Evolutionary conservation across 2,113 vertebrate species (phyloP).

Genomic region (human (Homo sapiens)): DNA sequence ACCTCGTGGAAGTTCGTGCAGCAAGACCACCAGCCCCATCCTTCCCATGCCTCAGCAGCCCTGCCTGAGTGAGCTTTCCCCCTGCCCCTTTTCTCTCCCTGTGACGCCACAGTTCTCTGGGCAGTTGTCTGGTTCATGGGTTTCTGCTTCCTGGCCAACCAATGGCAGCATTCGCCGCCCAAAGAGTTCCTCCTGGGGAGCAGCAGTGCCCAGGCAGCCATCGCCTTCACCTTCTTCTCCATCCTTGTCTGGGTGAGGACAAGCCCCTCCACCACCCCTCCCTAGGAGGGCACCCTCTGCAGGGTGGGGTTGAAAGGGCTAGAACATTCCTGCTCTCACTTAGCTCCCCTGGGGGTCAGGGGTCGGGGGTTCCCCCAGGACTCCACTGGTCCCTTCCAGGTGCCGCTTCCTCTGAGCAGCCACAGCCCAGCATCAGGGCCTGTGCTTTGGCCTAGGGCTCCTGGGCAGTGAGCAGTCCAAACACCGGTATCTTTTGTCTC

Average conservation of each 20-base stretch:
- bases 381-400: neutral
- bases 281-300: neutral
- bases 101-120: slow-evolving; percentile 70
- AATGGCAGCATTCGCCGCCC: slow-evolving; percentile 66
- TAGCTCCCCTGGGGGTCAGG: neutral
- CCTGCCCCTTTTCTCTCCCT: neutral
- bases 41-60: neutral
- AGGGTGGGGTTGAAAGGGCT: neutral
- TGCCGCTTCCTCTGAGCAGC: neutral
- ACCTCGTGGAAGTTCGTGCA: neutral
- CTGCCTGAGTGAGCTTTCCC: neutral
- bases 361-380: neutral
- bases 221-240: slow-evolving; percentile 79
- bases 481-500: fast-evolving
- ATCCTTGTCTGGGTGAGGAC: slow-evolving; percentile 78
- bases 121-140: slow-evolving; percentile 75
- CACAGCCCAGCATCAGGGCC: neutral
- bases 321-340: neutral
- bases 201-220: slow-evolving; percentile 64
- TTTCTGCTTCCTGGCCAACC: slow-evolving; percentile 80
- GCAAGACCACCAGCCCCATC: fast-evolving
- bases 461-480: neutral
- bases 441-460: fast-evolving
- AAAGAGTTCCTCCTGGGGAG: slow-evolving; percentile 70
- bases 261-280: neutral